Conservation (phyloP, 1,140 invertebrate species). For the Trichogramma pretiosum region DNA sequence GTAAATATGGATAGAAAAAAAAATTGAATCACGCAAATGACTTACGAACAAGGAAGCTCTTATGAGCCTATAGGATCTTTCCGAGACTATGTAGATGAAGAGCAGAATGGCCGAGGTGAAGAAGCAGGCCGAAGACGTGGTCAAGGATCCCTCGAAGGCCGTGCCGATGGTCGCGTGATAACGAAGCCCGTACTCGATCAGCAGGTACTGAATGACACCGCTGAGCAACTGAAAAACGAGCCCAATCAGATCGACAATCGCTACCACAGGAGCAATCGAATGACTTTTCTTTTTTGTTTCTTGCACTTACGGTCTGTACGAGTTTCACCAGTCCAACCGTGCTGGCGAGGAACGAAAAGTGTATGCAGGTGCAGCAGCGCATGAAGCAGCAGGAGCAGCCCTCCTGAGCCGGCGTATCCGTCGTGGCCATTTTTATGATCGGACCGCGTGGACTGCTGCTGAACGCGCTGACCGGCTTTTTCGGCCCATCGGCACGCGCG, state of each 20-base stretch:
- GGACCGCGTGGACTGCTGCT: constrained; percentile 22
- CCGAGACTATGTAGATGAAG: constrained; percentile 65
- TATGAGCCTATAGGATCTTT: constrained; percentile 62
- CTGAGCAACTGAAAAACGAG: constrained; percentile 45
- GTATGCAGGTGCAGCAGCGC: constrained; percentile 66
- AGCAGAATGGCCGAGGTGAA: constrained; percentile 63
- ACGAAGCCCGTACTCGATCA: constrained; percentile 63
- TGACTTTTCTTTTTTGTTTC: no score
- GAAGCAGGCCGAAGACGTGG: constrained; percentile 64
- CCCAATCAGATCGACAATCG: not conserved
- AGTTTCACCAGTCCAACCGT: constrained; percentile 64
- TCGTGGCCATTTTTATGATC: constrained; percentile 30
- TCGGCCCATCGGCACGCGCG: constrained; percentile 9
- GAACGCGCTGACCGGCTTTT: not conserved
- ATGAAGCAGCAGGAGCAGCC: constrained; percentile 64
- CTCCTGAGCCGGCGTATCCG: not conserved
- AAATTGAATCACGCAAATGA: no score
- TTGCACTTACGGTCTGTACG: constrained; percentile 57
- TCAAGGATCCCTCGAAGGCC: constrained; percentile 66
- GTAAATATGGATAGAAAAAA: no score
- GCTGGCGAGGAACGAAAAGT: constrained; percentile 62
- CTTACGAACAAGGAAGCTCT: constrained; percentile 73
- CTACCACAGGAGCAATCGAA: no score
- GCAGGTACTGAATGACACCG: constrained; percentile 63
- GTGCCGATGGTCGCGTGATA: constrained; percentile 59